Conservation (phyloP, 2,113 vertebrate species). For the Podiceps cristatus region DNA sequence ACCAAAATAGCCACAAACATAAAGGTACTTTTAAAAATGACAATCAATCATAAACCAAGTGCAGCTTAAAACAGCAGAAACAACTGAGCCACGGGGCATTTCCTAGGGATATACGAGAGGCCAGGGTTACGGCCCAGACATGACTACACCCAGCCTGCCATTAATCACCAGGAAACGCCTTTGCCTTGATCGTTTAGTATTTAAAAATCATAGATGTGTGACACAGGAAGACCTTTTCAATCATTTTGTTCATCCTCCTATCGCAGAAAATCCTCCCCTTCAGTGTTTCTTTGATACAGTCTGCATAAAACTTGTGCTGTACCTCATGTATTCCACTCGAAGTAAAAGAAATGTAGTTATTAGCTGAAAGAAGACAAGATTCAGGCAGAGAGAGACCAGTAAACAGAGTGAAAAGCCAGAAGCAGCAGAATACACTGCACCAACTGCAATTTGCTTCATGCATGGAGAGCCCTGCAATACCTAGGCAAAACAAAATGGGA, state of each 20-base stretch:
- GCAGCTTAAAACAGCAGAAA: slow-evolving; percentile 57
- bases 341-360: background rate
- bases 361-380: background rate
- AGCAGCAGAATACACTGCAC: background rate
- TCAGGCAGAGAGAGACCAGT: background rate
- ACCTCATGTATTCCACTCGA: background rate
- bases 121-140: slow-evolving; percentile 70
- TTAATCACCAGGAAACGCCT: slow-evolving; percentile 76
- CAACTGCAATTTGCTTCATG: background rate
- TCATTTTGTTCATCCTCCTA: background rate
- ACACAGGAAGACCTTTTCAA: slow-evolving; percentile 36
- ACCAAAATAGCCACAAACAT: slow-evolving; percentile 47
- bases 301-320: background rate
- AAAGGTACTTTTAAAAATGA: slow-evolving; percentile 27
- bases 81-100: slow-evolving; percentile 61
- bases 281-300: background rate
- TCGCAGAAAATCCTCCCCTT: background rate
- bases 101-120: slow-evolving; percentile 65
- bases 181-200: slow-evolving; percentile 49
- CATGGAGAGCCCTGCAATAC: background rate
- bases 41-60: slow-evolving; percentile 52
- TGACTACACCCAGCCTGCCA: slow-evolving; percentile 66
- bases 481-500: background rate
- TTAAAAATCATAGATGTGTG: slow-evolving; percentile 52
- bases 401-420: background rate